Percentiles rank a stretch among this genome's conserved stretches.
phyloP scores from a whole-genome alignment of 2,113 vertebrate genomes.

The Ardeotis arabs region DNA sequence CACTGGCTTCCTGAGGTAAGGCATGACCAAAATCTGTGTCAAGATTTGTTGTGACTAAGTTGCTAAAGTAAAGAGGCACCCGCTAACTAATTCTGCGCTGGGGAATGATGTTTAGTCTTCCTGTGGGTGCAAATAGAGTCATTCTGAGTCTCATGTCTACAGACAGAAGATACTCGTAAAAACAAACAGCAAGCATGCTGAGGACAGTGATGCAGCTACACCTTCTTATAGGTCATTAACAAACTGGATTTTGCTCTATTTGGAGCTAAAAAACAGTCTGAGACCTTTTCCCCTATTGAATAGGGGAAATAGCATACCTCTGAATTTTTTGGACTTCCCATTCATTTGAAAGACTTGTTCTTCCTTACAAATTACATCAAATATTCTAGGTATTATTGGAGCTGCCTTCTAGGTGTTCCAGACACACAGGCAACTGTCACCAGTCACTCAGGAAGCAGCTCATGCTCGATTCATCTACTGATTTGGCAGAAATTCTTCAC shows the following conservation, averaged over 20 bases:
- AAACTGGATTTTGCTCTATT: neutral
- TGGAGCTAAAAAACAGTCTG: neutral
- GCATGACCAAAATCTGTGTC: neutral
- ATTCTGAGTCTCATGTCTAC: neutral
- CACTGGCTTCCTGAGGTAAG: neutral
- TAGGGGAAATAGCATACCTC: neutral
- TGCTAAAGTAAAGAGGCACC: neutral
- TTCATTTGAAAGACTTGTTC: neutral
- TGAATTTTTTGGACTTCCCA: neutral
- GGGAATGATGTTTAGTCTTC: neutral
- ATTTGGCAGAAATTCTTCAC: neutral
- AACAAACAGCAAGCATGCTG: neutral
- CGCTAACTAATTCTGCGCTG: neutral
- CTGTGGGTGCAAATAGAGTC: neutral
- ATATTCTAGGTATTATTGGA: neutral
- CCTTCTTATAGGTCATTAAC: neutral
- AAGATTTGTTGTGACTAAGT: neutral
- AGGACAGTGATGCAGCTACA: neutral
- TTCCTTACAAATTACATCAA: neutral
- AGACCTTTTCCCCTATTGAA: neutral
- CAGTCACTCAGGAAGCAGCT: neutral
- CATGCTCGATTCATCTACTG: neutral
- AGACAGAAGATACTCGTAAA: neutral
- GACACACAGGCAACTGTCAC: neutral
- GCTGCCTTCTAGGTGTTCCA: neutral